phyloP scores from a whole-genome alignment of 2,888 invertebrate species.

The Autographa gamma region DNA sequence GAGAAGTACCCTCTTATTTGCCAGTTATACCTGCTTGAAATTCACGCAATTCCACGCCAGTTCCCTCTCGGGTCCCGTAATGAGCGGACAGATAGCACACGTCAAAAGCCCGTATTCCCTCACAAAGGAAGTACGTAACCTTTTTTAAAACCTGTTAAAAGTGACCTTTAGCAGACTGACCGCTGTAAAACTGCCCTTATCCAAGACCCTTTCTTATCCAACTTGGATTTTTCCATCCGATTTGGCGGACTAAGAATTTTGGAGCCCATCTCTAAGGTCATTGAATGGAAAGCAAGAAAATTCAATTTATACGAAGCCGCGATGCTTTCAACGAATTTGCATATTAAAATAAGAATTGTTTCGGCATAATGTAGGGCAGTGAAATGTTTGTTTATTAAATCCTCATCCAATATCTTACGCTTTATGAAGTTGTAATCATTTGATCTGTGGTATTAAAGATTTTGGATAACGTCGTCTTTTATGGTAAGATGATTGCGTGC shows the following conservation, averaged over 20 bases:
- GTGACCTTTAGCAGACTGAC: slow-evolving; percentile 63
- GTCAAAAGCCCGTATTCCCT: slow-evolving; percentile 58
- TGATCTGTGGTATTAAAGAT: slow-evolving; percentile 24
- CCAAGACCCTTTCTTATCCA: slow-evolving; percentile 68
- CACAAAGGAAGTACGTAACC: slow-evolving; percentile 61
- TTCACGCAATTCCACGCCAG: slow-evolving; percentile 31
- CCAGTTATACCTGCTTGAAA: slow-evolving; percentile 51
- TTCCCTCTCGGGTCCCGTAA: slow-evolving; percentile 34
- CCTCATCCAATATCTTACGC: slow-evolving; percentile 38
- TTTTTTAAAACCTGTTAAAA: slow-evolving; percentile 69
- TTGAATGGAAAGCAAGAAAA: slow-evolving; percentile 67
- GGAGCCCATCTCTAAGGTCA: slow-evolving; percentile 65
- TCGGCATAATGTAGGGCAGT: slow-evolving; percentile 49
- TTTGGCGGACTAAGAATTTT: slow-evolving; percentile 65
- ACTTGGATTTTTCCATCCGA: slow-evolving; percentile 74
- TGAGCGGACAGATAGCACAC: slow-evolving; percentile 47
- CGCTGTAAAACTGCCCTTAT: slow-evolving; percentile 68
- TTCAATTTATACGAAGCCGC: slow-evolving; percentile 67
- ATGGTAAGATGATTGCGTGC: slow-evolving; percentile 1
- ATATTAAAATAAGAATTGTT: slow-evolving; percentile 64
- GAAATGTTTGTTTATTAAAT: slow-evolving; percentile 53
- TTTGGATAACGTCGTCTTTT: slow-evolving; percentile 13
- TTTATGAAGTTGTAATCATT: slow-evolving; percentile 31
- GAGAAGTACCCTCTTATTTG: slow-evolving; percentile 43
- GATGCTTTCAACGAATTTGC: slow-evolving; percentile 61